phyloP scores from a whole-genome alignment of 2,113 vertebrate species.

The Leucosticte australis region DNA sequence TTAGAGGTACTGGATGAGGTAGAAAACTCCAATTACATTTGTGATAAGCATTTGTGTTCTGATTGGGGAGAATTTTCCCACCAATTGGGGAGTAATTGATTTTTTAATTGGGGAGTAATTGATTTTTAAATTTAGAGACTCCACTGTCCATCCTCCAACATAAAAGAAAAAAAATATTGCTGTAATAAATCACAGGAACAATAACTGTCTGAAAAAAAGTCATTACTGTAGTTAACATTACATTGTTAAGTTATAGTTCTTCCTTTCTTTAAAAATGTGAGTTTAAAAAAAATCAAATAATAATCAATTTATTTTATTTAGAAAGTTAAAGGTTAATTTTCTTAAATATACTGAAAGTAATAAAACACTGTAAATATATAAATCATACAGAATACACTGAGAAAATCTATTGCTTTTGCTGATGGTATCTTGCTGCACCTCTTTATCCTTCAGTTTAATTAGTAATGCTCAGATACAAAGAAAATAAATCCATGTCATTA shows the following conservation, averaged over 20 bases:
- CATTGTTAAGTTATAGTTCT: background rate
- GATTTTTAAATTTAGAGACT: background rate
- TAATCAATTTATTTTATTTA: background rate
- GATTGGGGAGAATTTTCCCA: background rate
- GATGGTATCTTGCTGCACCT: fast-evolving
- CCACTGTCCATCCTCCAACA: background rate
- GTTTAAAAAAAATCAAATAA: background rate
- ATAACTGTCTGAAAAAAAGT: background rate
- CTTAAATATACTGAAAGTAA: background rate
- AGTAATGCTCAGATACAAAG: background rate
- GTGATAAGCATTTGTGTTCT: background rate
- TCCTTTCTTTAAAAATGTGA: background rate
- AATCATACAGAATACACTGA: background rate
- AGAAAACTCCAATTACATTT: background rate
- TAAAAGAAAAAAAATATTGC: background rate
- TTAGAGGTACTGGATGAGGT: background rate
- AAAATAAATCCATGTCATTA: background rate
- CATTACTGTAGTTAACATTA: background rate
- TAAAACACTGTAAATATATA: background rate
- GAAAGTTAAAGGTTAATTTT: background rate
- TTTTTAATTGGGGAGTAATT: background rate
- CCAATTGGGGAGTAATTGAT: background rate
- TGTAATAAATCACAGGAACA: background rate
- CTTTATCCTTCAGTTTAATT: background rate
- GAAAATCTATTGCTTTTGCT: background rate